Conservation (phyloP, 2,888 invertebrate species). For the Trachelus tabidus region DNA sequence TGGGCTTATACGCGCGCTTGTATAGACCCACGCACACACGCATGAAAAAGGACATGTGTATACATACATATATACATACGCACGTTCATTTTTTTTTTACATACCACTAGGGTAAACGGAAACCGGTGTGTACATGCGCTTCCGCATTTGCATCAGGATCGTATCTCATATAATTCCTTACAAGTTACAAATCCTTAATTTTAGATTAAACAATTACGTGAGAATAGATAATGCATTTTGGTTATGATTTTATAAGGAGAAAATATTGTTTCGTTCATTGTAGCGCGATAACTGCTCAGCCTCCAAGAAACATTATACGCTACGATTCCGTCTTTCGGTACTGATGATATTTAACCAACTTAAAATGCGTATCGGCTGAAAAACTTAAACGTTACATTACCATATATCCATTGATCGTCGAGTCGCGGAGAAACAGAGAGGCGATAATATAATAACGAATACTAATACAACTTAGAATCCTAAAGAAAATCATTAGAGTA, state of each 20-base stretch:
- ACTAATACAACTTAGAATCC: slow-evolving; percentile 44
- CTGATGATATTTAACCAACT: background rate
- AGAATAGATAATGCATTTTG: slow-evolving; percentile 41
- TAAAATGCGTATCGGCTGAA: background rate
- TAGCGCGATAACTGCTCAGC: background rate
- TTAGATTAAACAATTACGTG: slow-evolving; percentile 41
- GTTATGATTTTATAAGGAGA: slow-evolving; percentile 38
- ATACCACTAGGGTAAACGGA: background rate
- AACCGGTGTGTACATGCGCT: background rate
- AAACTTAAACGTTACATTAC: background rate
- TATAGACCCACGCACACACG: background rate
- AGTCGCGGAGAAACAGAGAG: background rate
- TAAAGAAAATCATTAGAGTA: slow-evolving; percentile 47
- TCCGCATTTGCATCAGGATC: background rate
- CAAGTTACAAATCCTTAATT: slow-evolving; percentile 43
- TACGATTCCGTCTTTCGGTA: background rate
- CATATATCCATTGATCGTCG: slow-evolving; percentile 1
- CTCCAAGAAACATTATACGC: background rate
- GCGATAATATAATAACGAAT: slow-evolving; percentile 1
- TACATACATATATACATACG: slow-evolving; percentile 27
- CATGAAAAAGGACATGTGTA: slow-evolving; percentile 24
- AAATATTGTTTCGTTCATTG: slow-evolving; percentile 24
- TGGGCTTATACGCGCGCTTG: background rate
- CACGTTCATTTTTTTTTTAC: slow-evolving; percentile 9
- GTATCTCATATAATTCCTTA: slow-evolving; percentile 28